These are phyloP conservation scores for Chaetodon trifascialis DNA, from an alignment of 2,113 vertebrate species.

Conservation along the genomic window DNA sequence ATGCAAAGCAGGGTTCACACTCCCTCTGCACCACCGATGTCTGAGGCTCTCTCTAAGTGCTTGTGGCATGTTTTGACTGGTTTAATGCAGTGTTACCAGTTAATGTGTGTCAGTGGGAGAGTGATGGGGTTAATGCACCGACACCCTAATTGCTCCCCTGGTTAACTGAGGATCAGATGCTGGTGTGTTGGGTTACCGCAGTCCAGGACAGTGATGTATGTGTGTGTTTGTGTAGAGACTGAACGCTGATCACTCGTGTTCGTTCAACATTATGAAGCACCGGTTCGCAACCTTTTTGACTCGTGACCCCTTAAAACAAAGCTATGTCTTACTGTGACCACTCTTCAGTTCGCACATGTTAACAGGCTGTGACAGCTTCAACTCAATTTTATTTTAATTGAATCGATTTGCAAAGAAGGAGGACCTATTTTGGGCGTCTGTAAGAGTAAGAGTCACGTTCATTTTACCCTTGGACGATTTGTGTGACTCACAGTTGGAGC, in stretches of 20 bases:
- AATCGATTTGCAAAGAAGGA: background rate
- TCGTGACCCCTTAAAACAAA: background rate
- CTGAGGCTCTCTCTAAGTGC: constrained; percentile 15
- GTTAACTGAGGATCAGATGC: constrained; percentile 41
- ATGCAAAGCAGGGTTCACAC: background rate
- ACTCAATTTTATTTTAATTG: background rate
- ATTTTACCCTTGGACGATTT: background rate
- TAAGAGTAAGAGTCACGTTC: background rate
- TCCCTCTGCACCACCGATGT: background rate
- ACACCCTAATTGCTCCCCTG: constrained; percentile 31
- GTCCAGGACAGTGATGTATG: background rate
- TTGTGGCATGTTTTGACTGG: constrained; percentile 32
- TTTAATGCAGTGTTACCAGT: constrained; percentile 29
- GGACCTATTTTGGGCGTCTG: background rate
- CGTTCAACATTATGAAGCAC: background rate
- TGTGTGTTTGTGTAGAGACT: constrained; percentile 8
- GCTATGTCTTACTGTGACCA: background rate
- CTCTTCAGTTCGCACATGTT: background rate
- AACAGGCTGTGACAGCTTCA: background rate
- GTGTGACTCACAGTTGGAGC: background rate
- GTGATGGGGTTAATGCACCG: constrained; percentile 26
- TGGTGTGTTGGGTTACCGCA: constrained; percentile 43
- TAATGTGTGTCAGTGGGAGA: constrained; percentile 44
- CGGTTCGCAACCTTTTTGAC: no score
- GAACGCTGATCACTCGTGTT: background rate